Conservation (phyloP, 2,888 invertebrate species). For the Habroteleia sp. region DNA sequence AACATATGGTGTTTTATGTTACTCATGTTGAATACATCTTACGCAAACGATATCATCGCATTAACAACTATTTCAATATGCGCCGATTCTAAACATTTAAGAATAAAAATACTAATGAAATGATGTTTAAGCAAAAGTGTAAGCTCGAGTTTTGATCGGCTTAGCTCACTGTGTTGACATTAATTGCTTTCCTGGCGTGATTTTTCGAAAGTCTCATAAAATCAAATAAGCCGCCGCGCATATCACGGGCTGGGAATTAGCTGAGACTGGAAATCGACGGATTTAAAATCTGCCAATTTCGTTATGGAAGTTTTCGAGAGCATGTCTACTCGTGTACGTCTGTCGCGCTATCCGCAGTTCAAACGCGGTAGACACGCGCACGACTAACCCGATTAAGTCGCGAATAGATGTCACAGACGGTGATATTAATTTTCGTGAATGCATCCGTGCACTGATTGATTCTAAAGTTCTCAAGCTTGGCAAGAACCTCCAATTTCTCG, state of each 20-base stretch:
- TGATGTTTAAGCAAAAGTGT: conserved; percentile 44
- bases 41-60: too few species aligned
- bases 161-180: conserved; percentile 59
- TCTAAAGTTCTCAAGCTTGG: conserved; percentile 74
- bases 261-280: conserved; percentile 64
- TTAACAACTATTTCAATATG: too few species aligned
- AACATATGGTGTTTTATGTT: too few species aligned
- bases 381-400: conserved; percentile 75
- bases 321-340: conserved; percentile 60
- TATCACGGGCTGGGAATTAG: conserved; percentile 57
- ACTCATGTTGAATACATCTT: too few species aligned
- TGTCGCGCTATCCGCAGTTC: conserved; percentile 62
- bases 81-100: conserved; percentile 35
- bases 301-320: conserved; percentile 67
- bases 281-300: conserved; percentile 66
- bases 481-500: conserved; percentile 71
- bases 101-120: conserved; percentile 22
- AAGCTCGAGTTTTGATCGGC: conserved; percentile 58
- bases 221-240: conserved; percentile 56
- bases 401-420: conserved; percentile 74
- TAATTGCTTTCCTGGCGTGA: conserved; percentile 61
- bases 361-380: conserved; percentile 65
- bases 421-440: conserved; percentile 79
- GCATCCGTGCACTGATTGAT: conserved; percentile 78
- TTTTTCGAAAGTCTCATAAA: conserved; percentile 61